Percentiles rank a stretch among this genome's conserved stretches.
phyloP scores from a whole-genome alignment of 2,797 vertebrate species.

The Gastrophryne carolinensis region DNA sequence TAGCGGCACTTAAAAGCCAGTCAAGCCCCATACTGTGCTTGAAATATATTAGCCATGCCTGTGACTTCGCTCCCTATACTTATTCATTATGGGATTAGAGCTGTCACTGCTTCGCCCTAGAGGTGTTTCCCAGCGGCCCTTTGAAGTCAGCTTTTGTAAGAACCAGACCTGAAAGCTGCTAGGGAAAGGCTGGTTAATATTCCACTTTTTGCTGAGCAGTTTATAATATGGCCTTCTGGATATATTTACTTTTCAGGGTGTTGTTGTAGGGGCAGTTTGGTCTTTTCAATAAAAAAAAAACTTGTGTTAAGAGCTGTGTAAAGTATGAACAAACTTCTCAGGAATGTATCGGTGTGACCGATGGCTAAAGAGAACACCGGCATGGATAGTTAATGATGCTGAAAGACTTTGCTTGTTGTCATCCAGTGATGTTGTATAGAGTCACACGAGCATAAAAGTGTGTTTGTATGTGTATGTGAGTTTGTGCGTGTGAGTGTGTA shows the following conservation, averaged over 20 bases:
- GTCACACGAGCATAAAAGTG: background rate
- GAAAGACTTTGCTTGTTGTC: background rate
- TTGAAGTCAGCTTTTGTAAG: constrained; percentile 22
- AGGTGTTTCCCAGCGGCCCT: constrained; percentile 3
- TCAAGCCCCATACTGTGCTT: background rate
- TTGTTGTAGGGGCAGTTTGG: background rate
- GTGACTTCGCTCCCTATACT: background rate
- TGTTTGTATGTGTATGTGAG: background rate
- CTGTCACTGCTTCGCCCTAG: background rate
- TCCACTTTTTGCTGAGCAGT: background rate
- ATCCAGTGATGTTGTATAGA: background rate
- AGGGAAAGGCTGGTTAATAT: constrained; percentile 27
- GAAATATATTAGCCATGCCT: background rate
- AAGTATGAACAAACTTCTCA: background rate
- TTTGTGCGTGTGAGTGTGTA: no score
- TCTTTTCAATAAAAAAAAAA: background rate
- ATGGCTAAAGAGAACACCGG: background rate
- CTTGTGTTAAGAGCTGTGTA: background rate
- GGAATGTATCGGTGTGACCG: constrained; percentile 9
- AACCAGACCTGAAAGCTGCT: background rate
- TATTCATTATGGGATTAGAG: constrained; percentile 13
- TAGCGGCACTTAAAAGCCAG: background rate
- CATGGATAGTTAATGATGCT: background rate
- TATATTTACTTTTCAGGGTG: constrained; percentile 14
- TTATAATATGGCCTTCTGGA: background rate